Evolutionary conservation across 2,113 vertebrate species (phyloP), one percentile per base, ranked within the genome.

Genomic region (Cephalophus harveyi): DNA sequence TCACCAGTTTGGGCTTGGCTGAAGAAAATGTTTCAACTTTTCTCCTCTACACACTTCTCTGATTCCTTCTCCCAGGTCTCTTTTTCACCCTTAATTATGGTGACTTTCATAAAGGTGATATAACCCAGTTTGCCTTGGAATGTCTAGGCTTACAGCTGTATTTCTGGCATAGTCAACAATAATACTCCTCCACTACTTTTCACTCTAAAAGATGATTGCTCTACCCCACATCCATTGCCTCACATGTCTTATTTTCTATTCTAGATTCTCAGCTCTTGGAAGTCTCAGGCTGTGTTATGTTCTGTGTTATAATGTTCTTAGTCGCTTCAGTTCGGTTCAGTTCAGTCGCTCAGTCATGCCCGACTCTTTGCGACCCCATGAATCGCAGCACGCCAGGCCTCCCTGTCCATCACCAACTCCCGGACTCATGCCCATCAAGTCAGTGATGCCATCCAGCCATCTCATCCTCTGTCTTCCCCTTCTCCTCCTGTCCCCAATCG

Each of bases 201-300:
- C 25, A 54, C 40, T 86, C 4, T 81, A 54, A 92, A 88, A 25
- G 91, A 27, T 67, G 5, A 12, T 84, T 2, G 27, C 27, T 71
- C 6, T 48, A 23, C 27, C 28, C 2, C n/a, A 96, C 10, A 59
- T 57, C 12, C 7, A 40, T 40, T 62, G n/a, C 59, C 21, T 92
- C 59, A 0, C 46, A 19, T 88, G 27, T 94, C 60, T 52, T 88
- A 59, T 97, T 93, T 97, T 78, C 30, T 95, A 33, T 94, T 93
- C 5, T 76, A 60, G 27, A 86, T 40, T 57, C n/a, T 81, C 21
- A 54, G 52, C 50, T 94, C 17, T 81, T 89, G 17, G 30, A 92
- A 81, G 19, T 96, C 11, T 78, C 4, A 90, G 28, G 40, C 62
- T 92, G 7, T 71, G 30, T 16, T 78, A 1, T 76, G 91, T 91